phyloP scores from a whole-genome alignment of 2,797 vertebrate species.

The Pseudotriccus pelzelni region DNA sequence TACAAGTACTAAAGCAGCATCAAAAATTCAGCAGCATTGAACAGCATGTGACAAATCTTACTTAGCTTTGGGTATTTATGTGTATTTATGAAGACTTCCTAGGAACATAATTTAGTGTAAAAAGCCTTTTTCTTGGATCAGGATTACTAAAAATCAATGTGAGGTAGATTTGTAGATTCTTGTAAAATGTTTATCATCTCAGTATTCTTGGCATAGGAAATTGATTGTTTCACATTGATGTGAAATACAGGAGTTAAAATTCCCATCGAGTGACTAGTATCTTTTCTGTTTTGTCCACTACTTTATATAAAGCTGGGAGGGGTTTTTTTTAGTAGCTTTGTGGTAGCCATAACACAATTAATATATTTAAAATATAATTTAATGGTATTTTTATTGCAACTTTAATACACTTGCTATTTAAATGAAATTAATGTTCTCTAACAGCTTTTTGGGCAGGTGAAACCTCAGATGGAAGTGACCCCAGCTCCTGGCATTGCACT shows the following conservation, averaged over 20 bases:
- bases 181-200: not conserved
- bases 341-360: not conserved
- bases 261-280: not conserved
- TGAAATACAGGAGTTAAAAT: not conserved
- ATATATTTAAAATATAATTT: accelerated
- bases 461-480: not conserved
- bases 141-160: not conserved
- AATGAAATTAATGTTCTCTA: not conserved
- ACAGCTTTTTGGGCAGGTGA: not conserved
- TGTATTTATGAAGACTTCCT: not conserved
- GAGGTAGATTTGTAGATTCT: not conserved
- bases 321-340: not conserved
- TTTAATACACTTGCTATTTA: not conserved
- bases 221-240: not conserved
- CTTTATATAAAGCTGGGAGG: not conserved
- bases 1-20: not conserved
- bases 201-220: not conserved
- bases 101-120: not conserved
- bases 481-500: not conserved
- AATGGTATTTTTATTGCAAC: not conserved
- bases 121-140: not conserved
- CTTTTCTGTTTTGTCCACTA: not conserved
- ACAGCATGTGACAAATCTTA: not conserved
- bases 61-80: not conserved
- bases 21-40: not conserved